phyloP scores from a whole-genome alignment of 2,888 invertebrate species.

The Platycheirus albimanus region DNA sequence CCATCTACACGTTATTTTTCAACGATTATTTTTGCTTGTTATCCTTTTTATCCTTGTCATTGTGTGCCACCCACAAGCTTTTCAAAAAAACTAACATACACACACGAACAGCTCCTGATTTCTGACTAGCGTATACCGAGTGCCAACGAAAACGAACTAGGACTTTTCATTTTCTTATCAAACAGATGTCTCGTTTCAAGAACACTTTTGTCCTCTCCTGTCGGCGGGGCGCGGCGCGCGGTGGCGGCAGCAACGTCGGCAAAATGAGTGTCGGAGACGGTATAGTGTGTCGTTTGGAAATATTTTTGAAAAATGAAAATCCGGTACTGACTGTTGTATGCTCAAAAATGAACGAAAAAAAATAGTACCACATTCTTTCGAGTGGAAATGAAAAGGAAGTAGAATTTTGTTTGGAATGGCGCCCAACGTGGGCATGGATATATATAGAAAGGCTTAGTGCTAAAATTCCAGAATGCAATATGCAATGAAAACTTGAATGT shows the following conservation, averaged over 20 bases:
- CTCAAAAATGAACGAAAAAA: too few species aligned
- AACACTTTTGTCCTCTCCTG: constrained; percentile 3
- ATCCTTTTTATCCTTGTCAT: constrained; percentile 12
- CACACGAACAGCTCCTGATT: constrained; percentile 14
- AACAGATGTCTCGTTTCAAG: constrained; percentile 45
- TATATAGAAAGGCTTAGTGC: constrained; percentile 11
- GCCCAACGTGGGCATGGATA: background rate
- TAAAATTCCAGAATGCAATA: constrained; percentile 43
- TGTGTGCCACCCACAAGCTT: too few species aligned
- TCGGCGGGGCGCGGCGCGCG: background rate
- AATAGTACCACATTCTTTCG: constrained; percentile 37
- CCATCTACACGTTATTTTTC: background rate
- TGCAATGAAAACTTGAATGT: constrained; percentile 53
- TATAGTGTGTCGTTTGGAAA: constrained; percentile 21
- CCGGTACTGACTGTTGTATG: background rate
- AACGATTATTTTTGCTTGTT: background rate
- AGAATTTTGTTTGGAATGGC: constrained; percentile 13
- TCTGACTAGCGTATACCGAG: background rate
- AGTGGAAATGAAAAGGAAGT: constrained; percentile 47
- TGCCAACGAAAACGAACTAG: constrained; percentile 3
- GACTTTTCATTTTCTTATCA: constrained; percentile 48
- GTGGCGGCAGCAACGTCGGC: background rate
- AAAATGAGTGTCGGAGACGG: background rate
- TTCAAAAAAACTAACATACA: background rate
- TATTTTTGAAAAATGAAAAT: constrained; percentile 54